A percentile compares a stretch with the other conserved stretches of the same genome.
phyloP scores from a whole-genome alignment of 2,113 vertebrate species.

The Scolopax mira region DNA sequence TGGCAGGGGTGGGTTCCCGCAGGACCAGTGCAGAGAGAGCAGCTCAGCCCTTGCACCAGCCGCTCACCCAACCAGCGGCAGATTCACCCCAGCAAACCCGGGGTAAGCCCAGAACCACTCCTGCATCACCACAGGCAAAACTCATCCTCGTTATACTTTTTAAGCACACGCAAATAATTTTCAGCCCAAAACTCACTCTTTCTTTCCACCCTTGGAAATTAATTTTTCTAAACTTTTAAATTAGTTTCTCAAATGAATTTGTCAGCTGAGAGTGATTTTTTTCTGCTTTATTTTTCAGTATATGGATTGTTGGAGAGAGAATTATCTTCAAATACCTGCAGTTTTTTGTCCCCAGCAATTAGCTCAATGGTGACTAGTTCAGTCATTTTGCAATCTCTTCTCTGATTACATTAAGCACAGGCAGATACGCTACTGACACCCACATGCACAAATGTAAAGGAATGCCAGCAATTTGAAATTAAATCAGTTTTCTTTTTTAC shows the following conservation, averaged over 20 bases:
- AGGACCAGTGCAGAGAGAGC: not conserved
- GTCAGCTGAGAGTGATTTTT: not conserved
- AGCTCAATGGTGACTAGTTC: not conserved
- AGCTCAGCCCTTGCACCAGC: not conserved
- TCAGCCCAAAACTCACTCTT: not conserved
- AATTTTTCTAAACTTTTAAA: not conserved
- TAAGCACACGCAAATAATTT: not conserved
- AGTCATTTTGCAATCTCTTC: not conserved
- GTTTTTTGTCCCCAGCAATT: not conserved
- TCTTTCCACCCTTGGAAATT: not conserved
- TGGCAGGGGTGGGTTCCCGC: fast-evolving
- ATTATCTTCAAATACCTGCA: not conserved
- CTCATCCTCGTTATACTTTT: not conserved
- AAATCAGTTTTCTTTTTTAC: not conserved
- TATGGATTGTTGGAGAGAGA: not conserved
- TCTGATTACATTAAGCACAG: not conserved
- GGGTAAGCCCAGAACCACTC: not conserved
- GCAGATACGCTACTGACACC: not conserved
- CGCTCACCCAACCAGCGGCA: fast-evolving
- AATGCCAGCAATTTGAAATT: not conserved
- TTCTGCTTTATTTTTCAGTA: not conserved
- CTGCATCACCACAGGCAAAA: fast-evolving
- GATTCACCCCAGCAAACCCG: not conserved
- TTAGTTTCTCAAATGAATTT: not conserved
- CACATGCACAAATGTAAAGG: not conserved